Evolutionary conservation across 2,888 invertebrate genomes (phyloP).

Genomic region (Abrostola tripartita): DNA sequence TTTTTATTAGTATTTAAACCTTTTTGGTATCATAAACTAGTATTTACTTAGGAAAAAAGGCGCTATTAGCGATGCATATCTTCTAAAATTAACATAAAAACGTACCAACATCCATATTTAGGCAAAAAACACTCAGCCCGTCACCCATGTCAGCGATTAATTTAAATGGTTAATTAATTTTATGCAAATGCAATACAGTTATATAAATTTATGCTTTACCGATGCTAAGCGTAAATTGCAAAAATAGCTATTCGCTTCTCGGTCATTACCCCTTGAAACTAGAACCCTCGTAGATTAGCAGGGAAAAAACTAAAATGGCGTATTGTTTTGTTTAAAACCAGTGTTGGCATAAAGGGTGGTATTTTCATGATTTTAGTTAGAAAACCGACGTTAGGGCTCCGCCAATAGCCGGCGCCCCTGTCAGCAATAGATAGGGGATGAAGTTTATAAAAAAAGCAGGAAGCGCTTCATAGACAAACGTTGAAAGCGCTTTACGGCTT

Average conservation of each 20-base stretch:
- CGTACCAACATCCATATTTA: constrained; percentile 27
- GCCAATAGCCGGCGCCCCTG: constrained; percentile 74
- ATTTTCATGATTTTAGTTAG: constrained; percentile 79
- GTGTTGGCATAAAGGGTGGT: constrained; percentile 80
- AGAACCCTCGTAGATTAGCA: constrained; percentile 79
- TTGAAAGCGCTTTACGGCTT: constrained; percentile 31
- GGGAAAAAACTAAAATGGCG: constrained; percentile 80
- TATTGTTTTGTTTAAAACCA: constrained; percentile 79
- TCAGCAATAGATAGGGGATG: constrained; percentile 81
- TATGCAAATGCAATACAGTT: constrained; percentile 43
- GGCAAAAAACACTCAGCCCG: constrained; percentile 12
- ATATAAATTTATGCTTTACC: constrained; percentile 51
- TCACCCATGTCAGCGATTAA: constrained; percentile 39
- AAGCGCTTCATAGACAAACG: constrained; percentile 79
- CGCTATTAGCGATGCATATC: constrained; percentile 1
- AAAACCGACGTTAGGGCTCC: constrained; percentile 70
- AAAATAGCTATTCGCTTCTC: constrained; percentile 62
- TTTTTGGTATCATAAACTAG: constrained; percentile 2
- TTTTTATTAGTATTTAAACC: background rate
- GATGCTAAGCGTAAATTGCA: constrained; percentile 60
- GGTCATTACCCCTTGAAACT: constrained; percentile 77
- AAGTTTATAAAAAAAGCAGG: constrained; percentile 64
- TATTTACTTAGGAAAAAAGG: constrained; percentile 15
- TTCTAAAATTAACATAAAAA: constrained; percentile 42
- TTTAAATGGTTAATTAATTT: constrained; percentile 42